Conservation (phyloP, 2,797 vertebrate genomes). For the Xyrichtys novacula region DNA sequence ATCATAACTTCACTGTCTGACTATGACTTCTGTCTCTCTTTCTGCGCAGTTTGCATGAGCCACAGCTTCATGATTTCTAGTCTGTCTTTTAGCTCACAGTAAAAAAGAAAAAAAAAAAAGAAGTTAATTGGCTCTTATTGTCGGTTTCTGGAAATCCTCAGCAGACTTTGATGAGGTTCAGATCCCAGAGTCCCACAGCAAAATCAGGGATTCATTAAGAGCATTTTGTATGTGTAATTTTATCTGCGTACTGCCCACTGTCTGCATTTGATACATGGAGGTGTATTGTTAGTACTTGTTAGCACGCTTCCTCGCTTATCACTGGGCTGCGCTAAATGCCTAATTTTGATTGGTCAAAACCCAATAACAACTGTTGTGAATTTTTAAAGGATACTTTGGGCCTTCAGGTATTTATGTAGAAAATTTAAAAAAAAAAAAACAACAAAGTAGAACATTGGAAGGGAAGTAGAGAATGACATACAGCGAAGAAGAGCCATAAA, state of each 20-base stretch:
- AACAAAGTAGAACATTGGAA: too few relatives aligned
- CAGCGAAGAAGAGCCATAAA: too few relatives aligned
- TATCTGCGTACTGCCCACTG: neutral
- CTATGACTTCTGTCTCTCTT: constrained; percentile 6
- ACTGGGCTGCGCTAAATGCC: too few relatives aligned
- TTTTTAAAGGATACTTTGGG: too few relatives aligned
- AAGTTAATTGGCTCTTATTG: neutral
- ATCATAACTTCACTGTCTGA: constrained; percentile 21
- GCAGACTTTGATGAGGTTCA: neutral
- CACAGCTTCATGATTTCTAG: constrained; percentile 23
- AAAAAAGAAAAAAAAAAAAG: too few relatives aligned
- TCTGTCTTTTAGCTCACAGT: constrained; percentile 17
- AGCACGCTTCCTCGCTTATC: too few relatives aligned
- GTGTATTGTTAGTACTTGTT: neutral
- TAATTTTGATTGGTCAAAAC: too few relatives aligned
- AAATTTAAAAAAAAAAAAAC: too few relatives aligned
- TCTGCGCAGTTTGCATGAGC: constrained; percentile 14
- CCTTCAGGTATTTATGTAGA: too few relatives aligned
- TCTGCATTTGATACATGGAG: neutral
- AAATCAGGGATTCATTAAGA: constrained; percentile 17
- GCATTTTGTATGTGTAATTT: constrained; percentile 9
- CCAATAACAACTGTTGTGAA: too few relatives aligned
- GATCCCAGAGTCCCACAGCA: neutral
- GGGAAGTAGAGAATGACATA: too few relatives aligned
- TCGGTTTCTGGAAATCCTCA: constrained; percentile 4